Conservation (phyloP, 92 coral and sea anemone genomes). For the Heteractis magnifica region DNA sequence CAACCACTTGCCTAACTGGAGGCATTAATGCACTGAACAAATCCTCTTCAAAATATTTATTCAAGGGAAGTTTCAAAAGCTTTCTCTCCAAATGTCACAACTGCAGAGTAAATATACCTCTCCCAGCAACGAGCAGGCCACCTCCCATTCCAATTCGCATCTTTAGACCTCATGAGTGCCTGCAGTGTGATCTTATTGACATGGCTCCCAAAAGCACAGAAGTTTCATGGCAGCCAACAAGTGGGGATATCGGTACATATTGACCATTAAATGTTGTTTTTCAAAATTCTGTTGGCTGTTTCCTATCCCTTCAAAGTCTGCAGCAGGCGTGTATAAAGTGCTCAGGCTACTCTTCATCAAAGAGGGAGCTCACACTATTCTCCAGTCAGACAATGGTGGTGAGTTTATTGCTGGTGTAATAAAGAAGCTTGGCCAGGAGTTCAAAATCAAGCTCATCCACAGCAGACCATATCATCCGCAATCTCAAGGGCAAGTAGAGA, state of each 20-base stretch:
- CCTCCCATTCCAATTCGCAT: slow-evolving; percentile 23
- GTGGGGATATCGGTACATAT: slow-evolving; percentile 32
- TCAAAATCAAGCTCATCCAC: slow-evolving; percentile 21
- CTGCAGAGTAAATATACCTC: slow-evolving; percentile 24
- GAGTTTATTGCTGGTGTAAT: slow-evolving; percentile 36
- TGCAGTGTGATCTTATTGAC: slow-evolving; percentile 30
- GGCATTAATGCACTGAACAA: slow-evolving; percentile 1
- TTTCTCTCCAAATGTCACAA: slow-evolving; percentile 11
- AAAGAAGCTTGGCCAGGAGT: slow-evolving; percentile 20
- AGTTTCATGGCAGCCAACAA: slow-evolving; percentile 21
- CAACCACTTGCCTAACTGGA: neutral
- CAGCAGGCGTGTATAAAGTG: slow-evolving; percentile 7
- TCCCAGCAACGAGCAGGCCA: slow-evolving; percentile 11
- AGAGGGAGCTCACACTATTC: slow-evolving; percentile 26
- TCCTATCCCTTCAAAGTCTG: slow-evolving; percentile 10
- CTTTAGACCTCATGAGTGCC: slow-evolving; percentile 7
- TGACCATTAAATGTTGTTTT: slow-evolving; percentile 32
- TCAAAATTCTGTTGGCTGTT: slow-evolving; percentile 35
- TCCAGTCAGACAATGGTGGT: slow-evolving; percentile 39
- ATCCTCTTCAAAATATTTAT: slow-evolving; percentile 9
- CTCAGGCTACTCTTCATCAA: slow-evolving; percentile 12
- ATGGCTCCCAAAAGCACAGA: slow-evolving; percentile 34
- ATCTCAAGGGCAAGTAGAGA: slow-evolving; percentile 49
- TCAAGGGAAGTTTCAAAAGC: neutral
- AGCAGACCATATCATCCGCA: slow-evolving; percentile 46